Percentiles rank a stretch among this genome's conserved stretches.
Evolutionary conservation across 2,888 invertebrate genomes (phyloP).

Genomic region (Drosophila dives): DNA sequence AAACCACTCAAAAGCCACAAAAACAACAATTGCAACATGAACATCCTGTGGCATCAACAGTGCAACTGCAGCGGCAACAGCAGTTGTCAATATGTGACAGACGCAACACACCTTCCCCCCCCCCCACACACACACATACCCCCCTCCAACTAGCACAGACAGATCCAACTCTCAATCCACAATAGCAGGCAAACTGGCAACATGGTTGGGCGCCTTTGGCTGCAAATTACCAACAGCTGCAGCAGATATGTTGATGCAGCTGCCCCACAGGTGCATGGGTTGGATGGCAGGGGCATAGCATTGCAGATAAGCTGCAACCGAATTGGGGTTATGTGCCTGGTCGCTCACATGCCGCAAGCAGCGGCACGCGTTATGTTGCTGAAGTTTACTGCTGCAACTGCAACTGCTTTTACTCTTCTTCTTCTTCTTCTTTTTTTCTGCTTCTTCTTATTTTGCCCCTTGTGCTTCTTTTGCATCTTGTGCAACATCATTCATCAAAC

Average conservation of each 20-base stretch:
- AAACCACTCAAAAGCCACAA: conserved; percentile 6
- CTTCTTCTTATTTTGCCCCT: background rate
- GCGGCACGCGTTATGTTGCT: conserved; percentile 2
- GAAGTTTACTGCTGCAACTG: conserved; percentile 5
- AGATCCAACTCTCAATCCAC: background rate
- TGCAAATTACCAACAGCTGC: conserved; percentile 69
- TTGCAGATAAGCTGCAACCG: conserved; percentile 15
- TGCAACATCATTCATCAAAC: conserved; percentile 52
- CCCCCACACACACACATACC: background rate
- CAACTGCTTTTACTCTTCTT: background rate
- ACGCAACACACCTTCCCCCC: conserved; percentile 11
- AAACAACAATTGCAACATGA: background rate
- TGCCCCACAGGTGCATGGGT: conserved; percentile 48
- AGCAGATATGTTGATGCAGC: background rate
- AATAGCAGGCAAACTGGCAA: conserved; percentile 60
- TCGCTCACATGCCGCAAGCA: conserved; percentile 30
- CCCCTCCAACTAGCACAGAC: background rate
- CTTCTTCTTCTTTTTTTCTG: background rate
- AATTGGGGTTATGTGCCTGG: conserved; percentile 71
- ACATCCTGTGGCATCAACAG: conserved; percentile 8
- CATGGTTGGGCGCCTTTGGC: conserved; percentile 34
- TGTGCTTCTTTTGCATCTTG: background rate
- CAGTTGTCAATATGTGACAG: conserved; percentile 49
- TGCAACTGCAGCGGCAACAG: conserved; percentile 23
- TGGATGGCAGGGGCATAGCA: background rate